Evolutionary conservation across 53 echinoderm and acorn worm species (phyloP), one percentile per base, ranked within the genome.

Genomic region (Pentamera pediparva): DNA sequence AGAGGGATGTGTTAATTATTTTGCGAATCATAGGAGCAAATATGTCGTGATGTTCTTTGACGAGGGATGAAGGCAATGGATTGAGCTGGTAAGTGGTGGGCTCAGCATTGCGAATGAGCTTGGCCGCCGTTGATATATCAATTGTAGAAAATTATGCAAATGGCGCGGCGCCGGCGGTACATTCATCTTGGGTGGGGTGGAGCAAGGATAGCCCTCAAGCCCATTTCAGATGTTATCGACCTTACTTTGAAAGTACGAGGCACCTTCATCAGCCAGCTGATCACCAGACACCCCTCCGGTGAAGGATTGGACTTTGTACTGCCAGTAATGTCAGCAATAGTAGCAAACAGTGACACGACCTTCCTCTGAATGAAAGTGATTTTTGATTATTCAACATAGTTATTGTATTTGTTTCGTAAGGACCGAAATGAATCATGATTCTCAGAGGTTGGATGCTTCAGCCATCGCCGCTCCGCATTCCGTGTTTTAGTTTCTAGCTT

Each of bases 361-460:
- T 70, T 45, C 48, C 30, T 4, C 12, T 26, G 48, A 48, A 70
- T 70, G 50, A 41, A 70, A 32, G 20, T 13, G 2, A 9, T 47
- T 70, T 70, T 70, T 5, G 6, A 6, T 25, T 32, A 24, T 48
- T 70, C 48, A 10, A 70, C 43, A 24, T 67, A 28, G 0, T 43
- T 41, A 41, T 67, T 67, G 45, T 67, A 67, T n/a, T 41, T 24
- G n/a, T 67, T 70, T 17, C 49, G 28, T 5, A 30, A 17, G 27
- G 51, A 70, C 25, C 70, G 32, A 47, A 70, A 70, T 17, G 28
- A 22, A 25, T 19, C 32, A 24, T 48, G 35, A 30, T 70, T 45
- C 13, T 26, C 51, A 11, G 70, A 19, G 48, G 70, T 70, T 48
- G 49, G 48, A 50, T 70, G 70, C 32, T 70, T 70, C 51, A 70